Evolutionary conservation across 2,888 invertebrate species (phyloP).

Genomic region (Selenia dentaria): DNA sequence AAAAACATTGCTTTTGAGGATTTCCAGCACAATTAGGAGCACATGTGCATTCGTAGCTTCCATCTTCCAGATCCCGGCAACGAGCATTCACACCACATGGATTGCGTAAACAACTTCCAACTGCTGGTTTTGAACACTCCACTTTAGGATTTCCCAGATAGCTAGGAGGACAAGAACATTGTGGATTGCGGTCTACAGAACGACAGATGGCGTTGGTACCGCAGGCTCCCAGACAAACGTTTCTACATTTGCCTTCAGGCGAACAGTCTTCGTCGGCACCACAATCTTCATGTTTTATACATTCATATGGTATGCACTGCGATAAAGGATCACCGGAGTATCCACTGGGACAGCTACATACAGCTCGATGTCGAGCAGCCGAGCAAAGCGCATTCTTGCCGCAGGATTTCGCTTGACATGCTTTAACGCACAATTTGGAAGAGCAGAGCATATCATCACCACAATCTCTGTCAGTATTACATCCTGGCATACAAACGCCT

Average conservation of each 20-base stretch:
- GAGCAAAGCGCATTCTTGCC: slow-evolving; percentile 92
- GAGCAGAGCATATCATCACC: slow-evolving; percentile 90
- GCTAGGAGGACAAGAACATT: slow-evolving; percentile 93
- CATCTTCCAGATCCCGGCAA: slow-evolving; percentile 90
- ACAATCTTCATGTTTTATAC: slow-evolving; percentile 90
- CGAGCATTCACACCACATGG: slow-evolving; percentile 94
- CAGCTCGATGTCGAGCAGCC: slow-evolving; percentile 91
- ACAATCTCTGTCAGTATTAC: slow-evolving; percentile 92
- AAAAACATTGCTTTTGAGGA: slow-evolving; percentile 91
- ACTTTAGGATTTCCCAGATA: slow-evolving; percentile 92
- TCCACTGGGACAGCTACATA: slow-evolving; percentile 95
- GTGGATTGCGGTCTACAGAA: slow-evolving; percentile 89
- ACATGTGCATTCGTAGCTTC: slow-evolving; percentile 93
- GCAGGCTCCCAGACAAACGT: slow-evolving; percentile 92
- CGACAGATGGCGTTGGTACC: slow-evolving; percentile 94
- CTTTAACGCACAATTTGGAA: slow-evolving; percentile 87
- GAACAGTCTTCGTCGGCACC: slow-evolving; percentile 91
- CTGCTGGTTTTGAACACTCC: slow-evolving; percentile 89
- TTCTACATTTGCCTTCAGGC: slow-evolving; percentile 88
- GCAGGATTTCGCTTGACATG: slow-evolving; percentile 89
- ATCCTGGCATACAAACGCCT: slow-evolving; percentile 91
- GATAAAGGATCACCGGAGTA: slow-evolving; percentile 92
- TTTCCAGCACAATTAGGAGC: slow-evolving; percentile 92
- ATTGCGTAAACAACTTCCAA: slow-evolving; percentile 90
- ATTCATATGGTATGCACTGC: slow-evolving; percentile 91